Conservation (phyloP, 1,140 invertebrate genomes). For the Drosophila nigromelanica region DNA sequence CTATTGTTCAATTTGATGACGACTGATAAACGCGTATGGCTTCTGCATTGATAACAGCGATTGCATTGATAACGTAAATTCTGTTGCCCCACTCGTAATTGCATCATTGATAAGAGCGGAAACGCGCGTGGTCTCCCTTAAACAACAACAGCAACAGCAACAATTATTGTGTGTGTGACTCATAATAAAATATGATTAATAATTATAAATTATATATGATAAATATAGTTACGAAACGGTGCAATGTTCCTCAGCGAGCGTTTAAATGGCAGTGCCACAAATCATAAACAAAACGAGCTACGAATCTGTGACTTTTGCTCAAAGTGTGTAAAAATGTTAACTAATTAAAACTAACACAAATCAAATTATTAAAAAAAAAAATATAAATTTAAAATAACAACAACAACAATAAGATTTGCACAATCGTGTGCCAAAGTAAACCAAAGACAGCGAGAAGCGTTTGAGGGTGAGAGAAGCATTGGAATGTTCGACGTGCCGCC, state of each 20-base stretch:
- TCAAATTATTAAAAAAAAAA: constrained; percentile 1
- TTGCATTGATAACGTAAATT: constrained; percentile 41
- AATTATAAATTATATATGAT: neutral
- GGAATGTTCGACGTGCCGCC: constrained; percentile 83
- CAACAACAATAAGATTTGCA: constrained; percentile 16
- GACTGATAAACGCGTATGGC: constrained; percentile 1
- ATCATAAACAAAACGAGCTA: constrained; percentile 12
- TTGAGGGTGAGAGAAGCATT: neutral
- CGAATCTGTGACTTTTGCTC: constrained; percentile 28
- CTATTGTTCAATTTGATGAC: constrained; percentile 3
- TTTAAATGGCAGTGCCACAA: constrained; percentile 1
- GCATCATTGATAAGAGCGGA: constrained; percentile 59
- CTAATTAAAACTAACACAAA: constrained; percentile 31
- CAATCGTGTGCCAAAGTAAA: constrained; percentile 13
- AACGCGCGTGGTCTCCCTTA: constrained; percentile 12
- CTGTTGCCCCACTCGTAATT: constrained; percentile 19
- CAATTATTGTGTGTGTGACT: constrained; percentile 8
- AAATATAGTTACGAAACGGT: constrained; percentile 33
- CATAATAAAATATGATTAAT: constrained; percentile 25
- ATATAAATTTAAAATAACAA: constrained; percentile 1
- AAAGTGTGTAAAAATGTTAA: constrained; percentile 26
- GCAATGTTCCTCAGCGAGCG: constrained; percentile 44
- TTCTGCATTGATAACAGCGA: constrained; percentile 30
- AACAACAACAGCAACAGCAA: constrained; percentile 7
- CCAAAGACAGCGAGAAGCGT: constrained; percentile 15